Conservation (phyloP, 2,888 invertebrate species). For the Drosophila eohydei region DNA sequence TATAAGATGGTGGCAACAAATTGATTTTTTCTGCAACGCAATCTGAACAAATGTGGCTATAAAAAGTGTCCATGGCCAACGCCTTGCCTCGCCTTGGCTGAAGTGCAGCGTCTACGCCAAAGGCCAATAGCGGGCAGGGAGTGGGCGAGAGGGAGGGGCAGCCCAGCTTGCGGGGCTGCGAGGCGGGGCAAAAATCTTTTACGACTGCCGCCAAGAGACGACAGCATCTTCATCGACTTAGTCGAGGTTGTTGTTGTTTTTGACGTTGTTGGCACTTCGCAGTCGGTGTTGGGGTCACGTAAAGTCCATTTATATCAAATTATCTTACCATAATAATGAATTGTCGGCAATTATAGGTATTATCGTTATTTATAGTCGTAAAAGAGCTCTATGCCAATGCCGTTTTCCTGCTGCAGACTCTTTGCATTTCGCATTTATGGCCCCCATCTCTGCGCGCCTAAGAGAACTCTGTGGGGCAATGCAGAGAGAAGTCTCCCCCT, state of each 20-base stretch:
- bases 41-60: constrained; percentile 67
- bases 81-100: constrained; percentile 25
- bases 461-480: neutral
- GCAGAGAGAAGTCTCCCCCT: neutral
- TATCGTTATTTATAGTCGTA: constrained; percentile 85
- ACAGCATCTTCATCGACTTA: constrained; percentile 59
- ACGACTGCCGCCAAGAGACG: constrained; percentile 53
- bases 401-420: constrained; percentile 40
- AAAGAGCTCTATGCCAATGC: constrained; percentile 65
- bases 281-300: constrained; percentile 83
- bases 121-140: neutral
- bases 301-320: constrained; percentile 84
- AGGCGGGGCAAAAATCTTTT: constrained; percentile 43
- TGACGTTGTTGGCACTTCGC: constrained; percentile 43
- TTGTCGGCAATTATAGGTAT: constrained; percentile 85
- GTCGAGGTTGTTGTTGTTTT: constrained; percentile 22
- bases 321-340: constrained; percentile 85
- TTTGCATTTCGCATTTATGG: constrained; percentile 45
- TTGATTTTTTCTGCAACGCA: constrained; percentile 67
- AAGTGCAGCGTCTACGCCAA: constrained; percentile 40
- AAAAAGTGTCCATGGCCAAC: constrained; percentile 70
- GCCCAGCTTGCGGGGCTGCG: constrained; percentile 9
- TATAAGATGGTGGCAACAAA: constrained; percentile 55
- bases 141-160: constrained; percentile 15
- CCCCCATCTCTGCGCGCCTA: neutral